These are phyloP conservation scores for Carposina sasakii DNA, from an alignment of 1,140 invertebrate genomes.

Conservation along the genomic window DNA sequence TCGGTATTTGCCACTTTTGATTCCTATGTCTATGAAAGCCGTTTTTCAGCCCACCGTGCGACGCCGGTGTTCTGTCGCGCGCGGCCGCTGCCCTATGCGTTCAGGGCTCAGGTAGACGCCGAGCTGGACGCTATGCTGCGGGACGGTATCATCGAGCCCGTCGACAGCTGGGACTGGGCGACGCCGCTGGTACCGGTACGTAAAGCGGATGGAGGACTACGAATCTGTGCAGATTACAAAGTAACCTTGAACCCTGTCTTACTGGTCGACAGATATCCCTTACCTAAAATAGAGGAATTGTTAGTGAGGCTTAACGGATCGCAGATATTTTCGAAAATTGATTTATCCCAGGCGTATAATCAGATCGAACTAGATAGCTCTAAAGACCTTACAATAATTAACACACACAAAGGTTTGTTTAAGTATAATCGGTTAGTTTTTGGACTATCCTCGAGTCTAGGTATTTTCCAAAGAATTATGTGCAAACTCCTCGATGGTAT, in stretches of 20 bases:
- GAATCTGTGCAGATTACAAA: constrained; percentile 46
- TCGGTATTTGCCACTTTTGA: too few species aligned
- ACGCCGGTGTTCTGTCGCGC: constrained; percentile 18
- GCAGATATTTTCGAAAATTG: constrained; percentile 34
- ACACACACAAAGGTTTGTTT: constrained; percentile 42
- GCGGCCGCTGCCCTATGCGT: constrained; percentile 13
- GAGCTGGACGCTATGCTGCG: constrained; percentile 14
- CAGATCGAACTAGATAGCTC: constrained; percentile 37
- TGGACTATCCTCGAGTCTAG: constrained; percentile 39
- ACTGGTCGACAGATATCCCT: constrained; percentile 34
- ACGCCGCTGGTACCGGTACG: constrained; percentile 45
- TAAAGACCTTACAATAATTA: constrained; percentile 49
- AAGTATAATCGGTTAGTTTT: constrained; percentile 43
- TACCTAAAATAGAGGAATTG: constrained; percentile 34
- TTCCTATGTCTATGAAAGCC: too few species aligned
- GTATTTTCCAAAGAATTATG: constrained; percentile 48
- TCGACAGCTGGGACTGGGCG: constrained; percentile 44
- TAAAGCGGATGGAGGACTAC: constrained; percentile 49
- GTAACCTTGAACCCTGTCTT: constrained; percentile 37
- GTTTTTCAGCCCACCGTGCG: too few species aligned
- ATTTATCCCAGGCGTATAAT: constrained; percentile 37
- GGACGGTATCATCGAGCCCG: constrained; percentile 34
- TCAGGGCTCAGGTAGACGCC: constrained; percentile 1
- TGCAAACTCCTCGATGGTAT: constrained; percentile 33
- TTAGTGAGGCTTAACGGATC: constrained; percentile 29